Evolutionary conservation across 2,113 vertebrate genomes (phyloP), one percentile per base, ranked within the genome.

Genomic region (Entelurus aequoreus): DNA sequence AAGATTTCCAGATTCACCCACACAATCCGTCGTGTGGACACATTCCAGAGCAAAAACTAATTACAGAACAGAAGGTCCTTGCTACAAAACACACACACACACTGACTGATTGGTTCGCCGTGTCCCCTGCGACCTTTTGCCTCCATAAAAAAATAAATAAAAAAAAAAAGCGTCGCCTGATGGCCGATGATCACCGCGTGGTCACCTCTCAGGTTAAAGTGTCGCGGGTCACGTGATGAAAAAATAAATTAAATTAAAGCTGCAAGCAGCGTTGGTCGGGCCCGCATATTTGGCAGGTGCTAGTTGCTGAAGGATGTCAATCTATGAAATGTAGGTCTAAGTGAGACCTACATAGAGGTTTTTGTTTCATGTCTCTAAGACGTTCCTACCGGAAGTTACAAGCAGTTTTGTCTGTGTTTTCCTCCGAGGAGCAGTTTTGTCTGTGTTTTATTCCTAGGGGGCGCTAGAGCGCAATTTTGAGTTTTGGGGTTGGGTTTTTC

Each of bases 41-140:
- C 78, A 76, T 52, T 51, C 62, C 75, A 65, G 66, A 64, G 75
- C 77, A 79, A 82, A 87, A 87, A 87, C 77, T 84, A 84, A 86
- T 86, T 80, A 87, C 76, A 71, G 75, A 86, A 80, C 80, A 87
- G 82, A 83, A 84, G 78, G 80, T 84, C 76, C 68, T 71, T 81
- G 70, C 76, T 63, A 69, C 46, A 50, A 65, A 62, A 40, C 52
- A 9, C 49, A 62, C 63, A 60, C 54, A 62, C 6, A 35, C 55
- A 8, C 9, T 75, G 75, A 85, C 46, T 49, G 65, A 80, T 68
- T 66, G 50, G 63, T 58, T 38, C 55, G 61, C 38, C 57, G 52
- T 12, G 65, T 75, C 74, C 70, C 62, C 72, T 2, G 21, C 56
- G 49, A 78, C 78, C 77, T 70, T 14, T 60, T 69, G 11, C 60